phyloP scores from a whole-genome alignment of 1,140 invertebrate species.

The Drosophila repletoides region DNA sequence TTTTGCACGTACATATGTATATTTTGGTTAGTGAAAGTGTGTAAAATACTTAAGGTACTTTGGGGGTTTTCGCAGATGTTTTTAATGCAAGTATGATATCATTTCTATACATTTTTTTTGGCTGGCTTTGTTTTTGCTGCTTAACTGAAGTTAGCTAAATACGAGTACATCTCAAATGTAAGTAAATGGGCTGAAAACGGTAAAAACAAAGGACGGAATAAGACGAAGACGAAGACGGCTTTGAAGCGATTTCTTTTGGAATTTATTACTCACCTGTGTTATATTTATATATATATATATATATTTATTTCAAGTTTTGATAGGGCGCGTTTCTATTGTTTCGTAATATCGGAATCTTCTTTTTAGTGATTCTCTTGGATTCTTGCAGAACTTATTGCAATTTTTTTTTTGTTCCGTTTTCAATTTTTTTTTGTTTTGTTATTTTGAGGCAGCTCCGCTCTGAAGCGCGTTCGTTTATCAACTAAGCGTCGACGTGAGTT shows the following conservation, averaged over 20 bases:
- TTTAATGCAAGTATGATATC: constrained; percentile 11
- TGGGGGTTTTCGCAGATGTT: not conserved
- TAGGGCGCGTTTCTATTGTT: too few relatives aligned
- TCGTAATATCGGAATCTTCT: not conserved
- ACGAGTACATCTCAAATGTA: too few relatives aligned
- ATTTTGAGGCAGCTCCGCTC: constrained; percentile 42
- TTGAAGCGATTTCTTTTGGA: not conserved
- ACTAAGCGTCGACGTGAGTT: constrained; percentile 57
- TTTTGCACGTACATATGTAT: not conserved
- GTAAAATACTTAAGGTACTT: not conserved
- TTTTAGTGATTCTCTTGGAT: not conserved
- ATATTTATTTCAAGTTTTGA: not conserved
- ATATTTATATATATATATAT: not conserved
- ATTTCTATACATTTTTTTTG: not conserved
- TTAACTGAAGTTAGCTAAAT: too few relatives aligned
- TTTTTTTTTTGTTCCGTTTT: too few relatives aligned
- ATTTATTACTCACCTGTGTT: not conserved
- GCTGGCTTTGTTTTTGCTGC: not conserved
- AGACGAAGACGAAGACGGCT: too few relatives aligned
- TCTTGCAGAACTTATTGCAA: not conserved
- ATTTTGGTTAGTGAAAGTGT: not conserved
- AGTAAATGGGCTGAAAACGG: too few relatives aligned
- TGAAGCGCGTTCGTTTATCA: constrained; percentile 51
- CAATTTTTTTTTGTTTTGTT: too few relatives aligned
- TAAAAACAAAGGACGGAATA: too few relatives aligned